Percentiles rank a stretch among this genome's conserved stretches.
Conservation (phyloP, 2,113 vertebrate genomes). For the Pygoscelis antarcticus region DNA sequence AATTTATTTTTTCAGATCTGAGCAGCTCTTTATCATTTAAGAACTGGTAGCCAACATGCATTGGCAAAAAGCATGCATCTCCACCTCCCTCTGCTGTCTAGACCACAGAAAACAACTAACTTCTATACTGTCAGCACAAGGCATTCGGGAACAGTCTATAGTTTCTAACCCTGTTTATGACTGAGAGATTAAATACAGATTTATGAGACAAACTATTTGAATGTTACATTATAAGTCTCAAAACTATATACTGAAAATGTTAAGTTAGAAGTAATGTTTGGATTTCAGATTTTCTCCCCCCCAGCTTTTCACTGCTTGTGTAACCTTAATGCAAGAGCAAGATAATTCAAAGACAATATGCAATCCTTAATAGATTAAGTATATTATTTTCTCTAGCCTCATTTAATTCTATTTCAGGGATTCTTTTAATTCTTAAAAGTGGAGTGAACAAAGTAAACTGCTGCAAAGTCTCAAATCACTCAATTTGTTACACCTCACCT, state of each 20-base stretch:
- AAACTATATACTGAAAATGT: neutral
- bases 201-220: neutral
- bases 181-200: neutral
- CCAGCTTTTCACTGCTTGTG: neutral
- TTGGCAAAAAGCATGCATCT: neutral
- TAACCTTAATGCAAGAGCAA: neutral
- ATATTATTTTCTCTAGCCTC: neutral
- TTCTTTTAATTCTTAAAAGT: neutral
- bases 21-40: neutral
- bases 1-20: neutral
- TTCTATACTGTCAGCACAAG: neutral
- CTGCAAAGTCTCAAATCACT: neutral
- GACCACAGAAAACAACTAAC: neutral
- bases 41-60: neutral
- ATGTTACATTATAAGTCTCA: neutral
- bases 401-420: neutral
- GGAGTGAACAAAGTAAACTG: neutral
- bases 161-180: neutral
- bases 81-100: slow-evolving; percentile 55
- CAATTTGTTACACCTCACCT: no score
- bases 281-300: neutral
- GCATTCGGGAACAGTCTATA: neutral
- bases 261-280: neutral
- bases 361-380: neutral
- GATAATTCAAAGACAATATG: neutral